Evolutionary conservation across 1,140 invertebrate genomes (phyloP).

Genomic region (Acyrthosiphon pisum): DNA sequence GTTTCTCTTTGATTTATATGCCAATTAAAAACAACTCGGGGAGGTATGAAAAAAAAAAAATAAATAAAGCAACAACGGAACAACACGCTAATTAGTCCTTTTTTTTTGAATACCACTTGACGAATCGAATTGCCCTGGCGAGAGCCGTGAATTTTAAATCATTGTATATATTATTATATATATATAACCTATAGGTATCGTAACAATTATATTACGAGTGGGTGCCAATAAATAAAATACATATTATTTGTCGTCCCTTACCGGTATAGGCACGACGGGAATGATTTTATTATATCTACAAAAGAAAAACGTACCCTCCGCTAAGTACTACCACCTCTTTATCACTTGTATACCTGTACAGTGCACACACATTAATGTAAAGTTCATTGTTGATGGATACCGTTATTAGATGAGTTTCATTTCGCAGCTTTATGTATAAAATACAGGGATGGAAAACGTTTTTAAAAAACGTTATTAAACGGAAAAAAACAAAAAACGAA

Average conservation of each 20-base stretch:
- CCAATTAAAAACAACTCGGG: slow-evolving; percentile 50
- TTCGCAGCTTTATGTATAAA: no score
- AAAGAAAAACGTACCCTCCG: neutral
- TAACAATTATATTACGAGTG: neutral
- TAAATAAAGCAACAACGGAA: slow-evolving; percentile 8
- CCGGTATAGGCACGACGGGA: neutral
- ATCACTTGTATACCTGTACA: neutral
- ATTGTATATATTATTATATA: neutral
- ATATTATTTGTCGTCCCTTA: neutral
- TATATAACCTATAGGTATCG: neutral
- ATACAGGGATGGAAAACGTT: no score
- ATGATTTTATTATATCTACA: neutral
- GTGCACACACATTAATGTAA: no score
- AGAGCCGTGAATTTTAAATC: neutral
- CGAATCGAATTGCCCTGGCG: neutral
- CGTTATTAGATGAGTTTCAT: no score
- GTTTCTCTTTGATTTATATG: slow-evolving; percentile 49
- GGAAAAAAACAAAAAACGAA: no score
- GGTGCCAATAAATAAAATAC: neutral
- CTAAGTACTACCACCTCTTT: neutral
- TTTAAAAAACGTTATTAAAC: no score
- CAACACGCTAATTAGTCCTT: slow-evolving; percentile 52
- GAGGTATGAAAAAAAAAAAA: slow-evolving; percentile 35
- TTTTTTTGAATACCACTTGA: slow-evolving; percentile 9
- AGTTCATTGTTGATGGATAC: no score